Percentiles rank a stretch among this genome's conserved stretches.
These are phyloP conservation scores for Heterotilapia buettikoferi DNA, from an alignment of 2,113 vertebrate species.

Conservation along the genomic window DNA sequence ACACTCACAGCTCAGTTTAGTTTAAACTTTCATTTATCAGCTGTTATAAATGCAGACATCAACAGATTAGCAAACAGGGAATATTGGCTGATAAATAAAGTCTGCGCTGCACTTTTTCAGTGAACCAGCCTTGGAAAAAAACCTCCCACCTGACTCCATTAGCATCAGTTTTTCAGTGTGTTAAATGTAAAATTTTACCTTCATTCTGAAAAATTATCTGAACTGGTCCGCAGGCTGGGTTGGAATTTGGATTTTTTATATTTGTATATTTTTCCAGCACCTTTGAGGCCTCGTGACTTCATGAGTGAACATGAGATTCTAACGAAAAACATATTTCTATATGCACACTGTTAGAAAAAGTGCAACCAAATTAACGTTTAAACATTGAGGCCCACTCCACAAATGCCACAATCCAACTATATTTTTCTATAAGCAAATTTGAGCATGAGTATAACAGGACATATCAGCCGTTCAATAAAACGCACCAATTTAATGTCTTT, in stretches of 20 bases:
- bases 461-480: not conserved
- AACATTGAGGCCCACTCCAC: not conserved
- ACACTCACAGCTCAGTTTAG: not conserved
- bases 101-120: not conserved
- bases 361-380: not conserved
- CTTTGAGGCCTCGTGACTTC: not conserved
- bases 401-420: not conserved
- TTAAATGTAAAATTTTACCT: not conserved
- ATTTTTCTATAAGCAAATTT: not conserved
- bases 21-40: not conserved
- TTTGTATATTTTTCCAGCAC: fast-evolving
- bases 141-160: not conserved
- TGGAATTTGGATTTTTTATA: not conserved
- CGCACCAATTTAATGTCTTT: not conserved
- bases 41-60: not conserved
- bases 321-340: not conserved
- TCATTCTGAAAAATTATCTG: fast-evolving
- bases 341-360: not conserved
- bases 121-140: not conserved
- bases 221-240: not conserved
- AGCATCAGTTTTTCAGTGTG: not conserved
- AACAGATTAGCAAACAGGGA: not conserved
- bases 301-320: not conserved
- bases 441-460: not conserved
- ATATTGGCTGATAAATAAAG: not conserved